Base-by-base conservation (phyloP, 2,888 invertebrate genomes). In the Aleiodes testaceus region DNA sequence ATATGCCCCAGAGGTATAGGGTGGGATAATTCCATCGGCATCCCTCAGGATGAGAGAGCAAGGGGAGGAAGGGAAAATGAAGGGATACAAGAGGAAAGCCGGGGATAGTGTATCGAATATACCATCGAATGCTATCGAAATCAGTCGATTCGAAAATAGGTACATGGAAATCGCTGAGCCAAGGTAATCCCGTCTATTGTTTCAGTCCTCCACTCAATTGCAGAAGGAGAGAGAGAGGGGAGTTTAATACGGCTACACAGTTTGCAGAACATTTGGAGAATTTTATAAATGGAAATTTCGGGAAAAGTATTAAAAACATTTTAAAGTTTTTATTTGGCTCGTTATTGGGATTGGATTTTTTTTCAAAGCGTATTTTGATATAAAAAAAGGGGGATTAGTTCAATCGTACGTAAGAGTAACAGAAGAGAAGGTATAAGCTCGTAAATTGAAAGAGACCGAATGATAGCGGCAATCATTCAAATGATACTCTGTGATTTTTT, bases 1-100 rank as follows among this genome's bases (percentile, higher is more conserved):
- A 81, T 78, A 79, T 79, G 76, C 74, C 74, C 74, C 66, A 69
- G 63, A 73, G 67, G 77, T 55, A 55, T 75, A 76, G 79, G 80
- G 78, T 76, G 78, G 80, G 77, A 82, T 82, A 82, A 82, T 82
- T 82, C 79, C 77, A 74, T 77, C 75, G 78, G 77, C 76, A 80
- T 80, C 78, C 76, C 77, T 76, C 77, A 76, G 78, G 79, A 81
- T 81, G 80, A 81, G 72, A 74, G 76, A 76, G 75, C 49, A 49
- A 16, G 49, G 14, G 14, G 14, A 16, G 49, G 49, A n/a, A n/a
- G 14, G 16, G 49, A n/a, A 16, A 16, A 16, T 49, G 49, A 7
- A 16, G n/a, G 55, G 55, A 30, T 26, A 26, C 14, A 55, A n/a
- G 55, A 55, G 55, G 30, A 22, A 52, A 74, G 36, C 67, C 66